A percentile compares a stretch with the other conserved stretches of the same genome.
These are phyloP conservation scores for Tympanoctomys barrerae DNA, from an alignment of 2,797 vertebrate genomes.

Conservation along the genomic window DNA sequence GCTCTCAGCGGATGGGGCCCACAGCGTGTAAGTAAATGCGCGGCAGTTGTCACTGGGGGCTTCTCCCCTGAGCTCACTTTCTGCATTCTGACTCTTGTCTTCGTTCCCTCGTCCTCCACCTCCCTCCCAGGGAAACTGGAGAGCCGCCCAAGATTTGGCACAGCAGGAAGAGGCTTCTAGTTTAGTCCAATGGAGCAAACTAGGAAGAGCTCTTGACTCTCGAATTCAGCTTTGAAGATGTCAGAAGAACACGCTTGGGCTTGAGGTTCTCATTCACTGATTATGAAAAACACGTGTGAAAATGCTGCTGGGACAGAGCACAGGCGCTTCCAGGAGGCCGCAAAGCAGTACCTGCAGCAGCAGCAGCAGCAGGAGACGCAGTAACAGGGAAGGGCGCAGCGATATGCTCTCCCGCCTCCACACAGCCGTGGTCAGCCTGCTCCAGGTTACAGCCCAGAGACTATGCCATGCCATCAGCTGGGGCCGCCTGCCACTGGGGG, in stretches of 20 bases:
- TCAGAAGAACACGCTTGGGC: not conserved
- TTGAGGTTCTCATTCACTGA: not conserved
- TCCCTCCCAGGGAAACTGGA: no score
- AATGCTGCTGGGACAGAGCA: not conserved
- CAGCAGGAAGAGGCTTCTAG: not conserved
- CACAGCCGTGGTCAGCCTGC: not conserved
- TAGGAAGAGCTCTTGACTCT: not conserved
- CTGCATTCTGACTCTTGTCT: no score
- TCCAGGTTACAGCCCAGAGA: not conserved
- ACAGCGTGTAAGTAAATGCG: no score
- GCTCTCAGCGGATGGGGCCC: no score
- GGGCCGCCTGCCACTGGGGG: not conserved
- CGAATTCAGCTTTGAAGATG: slow-evolving; percentile 4
- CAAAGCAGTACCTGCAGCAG: not conserved
- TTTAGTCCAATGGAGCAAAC: not conserved
- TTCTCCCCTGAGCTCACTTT: no score
- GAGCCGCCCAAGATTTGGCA: not conserved
- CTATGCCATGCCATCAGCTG: not conserved
- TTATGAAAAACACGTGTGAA: not conserved
- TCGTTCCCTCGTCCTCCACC: no score
- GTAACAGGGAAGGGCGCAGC: not conserved
- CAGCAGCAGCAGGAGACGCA: not conserved
- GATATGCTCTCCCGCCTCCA: not conserved
- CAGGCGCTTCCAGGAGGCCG: not conserved
- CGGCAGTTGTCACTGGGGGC: no score